Evolutionary conservation across 64 coral and sea anemone species (phyloP), one percentile per base, ranked within the genome.

Genomic region (Cladopsammia gracilis): DNA sequence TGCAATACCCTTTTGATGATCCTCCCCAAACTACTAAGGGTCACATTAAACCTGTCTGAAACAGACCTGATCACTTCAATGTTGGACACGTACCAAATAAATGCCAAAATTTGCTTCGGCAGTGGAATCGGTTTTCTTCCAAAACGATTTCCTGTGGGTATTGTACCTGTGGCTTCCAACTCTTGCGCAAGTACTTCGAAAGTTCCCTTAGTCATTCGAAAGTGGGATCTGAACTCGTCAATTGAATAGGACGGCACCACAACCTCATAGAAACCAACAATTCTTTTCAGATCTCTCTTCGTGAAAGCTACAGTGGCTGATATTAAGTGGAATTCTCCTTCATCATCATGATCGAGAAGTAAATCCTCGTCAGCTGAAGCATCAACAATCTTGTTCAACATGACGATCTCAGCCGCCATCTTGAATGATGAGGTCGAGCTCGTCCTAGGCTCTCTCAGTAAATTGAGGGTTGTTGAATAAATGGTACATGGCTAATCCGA

Each of bases 91-190:
- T 52, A 54, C 89, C 89, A 90, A 69, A 90, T 25, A 70, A 70
- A 90, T 43, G 76, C 64, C 48, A 81, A 90, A 68, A 90, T 20
- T 43, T 90, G 76, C 76, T 90, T 90, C 25, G 80, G 7, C 15
- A 80, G 24, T 25, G 76, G 89, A 15, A 90, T 81, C 66, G 89
- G 47, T 26, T 56, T 51, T 90, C 89, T 90, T 70, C 89, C 89
- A 57, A 90, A 90, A 52, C 62, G 75, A 78, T 90, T 90, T 80
- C 89, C 62, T 26, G 8, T 78, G 34, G 75, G 61, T 64, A 90
- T 80, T 90, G 24, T 5, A 20, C 89, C 89, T 25, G 86, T 89
- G 59, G 67, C 71, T 59, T 52, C 71, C 14, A 76, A 9, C 43
- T 89, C 86, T 89, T 42, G 3, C 8, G 54, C 60, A 65, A 83